Conservation (phyloP, 1,140 invertebrate genomes). For the Monomorium pharaonis region DNA sequence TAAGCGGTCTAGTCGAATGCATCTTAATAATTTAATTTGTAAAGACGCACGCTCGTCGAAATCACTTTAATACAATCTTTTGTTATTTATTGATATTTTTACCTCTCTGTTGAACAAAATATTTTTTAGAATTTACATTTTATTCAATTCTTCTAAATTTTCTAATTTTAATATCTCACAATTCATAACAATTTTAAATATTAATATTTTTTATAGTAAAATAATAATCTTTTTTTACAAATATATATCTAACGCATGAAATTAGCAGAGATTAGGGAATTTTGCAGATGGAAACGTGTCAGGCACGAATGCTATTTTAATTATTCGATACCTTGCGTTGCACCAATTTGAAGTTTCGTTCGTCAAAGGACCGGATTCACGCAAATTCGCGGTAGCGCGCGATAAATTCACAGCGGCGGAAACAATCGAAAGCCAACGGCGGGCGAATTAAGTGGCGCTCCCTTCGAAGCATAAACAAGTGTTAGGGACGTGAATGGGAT, state of each 20-base stretch:
- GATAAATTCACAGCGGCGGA: constrained; percentile 38
- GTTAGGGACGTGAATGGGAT: constrained; percentile 78
- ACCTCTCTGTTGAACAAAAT: background rate
- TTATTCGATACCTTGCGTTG: background rate
- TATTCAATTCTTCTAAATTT: background rate
- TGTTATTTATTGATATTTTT: background rate
- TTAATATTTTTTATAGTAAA: background rate
- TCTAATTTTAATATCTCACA: background rate
- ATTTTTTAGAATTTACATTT: background rate
- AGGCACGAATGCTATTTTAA: background rate
- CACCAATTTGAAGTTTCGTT: background rate
- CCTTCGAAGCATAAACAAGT: constrained; percentile 75
- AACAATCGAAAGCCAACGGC: constrained; percentile 45
- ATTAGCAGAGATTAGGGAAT: background rate
- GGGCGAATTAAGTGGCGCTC: constrained; percentile 67
- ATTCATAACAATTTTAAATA: background rate
- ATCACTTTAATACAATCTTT: background rate
- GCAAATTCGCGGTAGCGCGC: constrained; percentile 22
- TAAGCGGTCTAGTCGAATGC: background rate
- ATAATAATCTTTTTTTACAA: background rate
- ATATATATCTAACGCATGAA: background rate
- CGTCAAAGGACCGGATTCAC: background rate
- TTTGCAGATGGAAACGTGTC: background rate
- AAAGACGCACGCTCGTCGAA: background rate
- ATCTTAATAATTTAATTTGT: background rate